Conservation (phyloP, 64 coral and sea anemone genomes). For the Platygyra sinensis region DNA sequence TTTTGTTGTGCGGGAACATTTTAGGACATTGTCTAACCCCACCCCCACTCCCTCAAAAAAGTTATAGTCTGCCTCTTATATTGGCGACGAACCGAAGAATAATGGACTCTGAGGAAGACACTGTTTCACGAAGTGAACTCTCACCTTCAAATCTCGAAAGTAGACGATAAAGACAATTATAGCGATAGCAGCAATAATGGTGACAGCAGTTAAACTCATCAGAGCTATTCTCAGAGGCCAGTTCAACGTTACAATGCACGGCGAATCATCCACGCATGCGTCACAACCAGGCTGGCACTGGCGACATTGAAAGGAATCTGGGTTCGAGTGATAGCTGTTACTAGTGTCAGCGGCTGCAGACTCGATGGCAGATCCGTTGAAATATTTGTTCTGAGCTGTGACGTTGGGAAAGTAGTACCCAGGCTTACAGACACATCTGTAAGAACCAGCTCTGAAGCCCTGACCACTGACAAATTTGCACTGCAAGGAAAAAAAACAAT, state of each 20-base stretch:
- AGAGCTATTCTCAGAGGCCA: slow-evolving; percentile 81
- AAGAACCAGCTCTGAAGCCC: slow-evolving; percentile 86
- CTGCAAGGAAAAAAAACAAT: slow-evolving; percentile 41
- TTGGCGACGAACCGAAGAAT: neutral
- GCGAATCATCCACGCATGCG: slow-evolving; percentile 74
- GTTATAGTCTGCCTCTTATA: too few relatives aligned
- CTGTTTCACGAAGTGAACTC: neutral
- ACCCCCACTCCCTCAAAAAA: too few relatives aligned
- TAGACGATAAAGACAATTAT: slow-evolving; percentile 58
- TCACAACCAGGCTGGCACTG: slow-evolving; percentile 70
- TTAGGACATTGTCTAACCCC: too few relatives aligned
- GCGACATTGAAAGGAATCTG: slow-evolving; percentile 72
- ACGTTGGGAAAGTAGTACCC: slow-evolving; percentile 78
- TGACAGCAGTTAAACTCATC: slow-evolving; percentile 55
- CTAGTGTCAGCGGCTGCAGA: slow-evolving; percentile 24
- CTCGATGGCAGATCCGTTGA: slow-evolving; percentile 83
- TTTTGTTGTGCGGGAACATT: too few relatives aligned
- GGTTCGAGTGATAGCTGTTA: slow-evolving; percentile 59
- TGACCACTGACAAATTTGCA: slow-evolving; percentile 63
- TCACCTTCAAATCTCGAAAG: slow-evolving; percentile 83
- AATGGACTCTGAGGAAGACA: neutral
- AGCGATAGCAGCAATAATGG: slow-evolving; percentile 52
- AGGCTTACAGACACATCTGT: slow-evolving; percentile 87
- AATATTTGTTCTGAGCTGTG: slow-evolving; percentile 52
- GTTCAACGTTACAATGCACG: slow-evolving; percentile 81